Evolutionary conservation across 2,888 invertebrate genomes (phyloP), one percentile per base, ranked within the genome.

Genomic region (Nipponacmea schrenckii): DNA sequence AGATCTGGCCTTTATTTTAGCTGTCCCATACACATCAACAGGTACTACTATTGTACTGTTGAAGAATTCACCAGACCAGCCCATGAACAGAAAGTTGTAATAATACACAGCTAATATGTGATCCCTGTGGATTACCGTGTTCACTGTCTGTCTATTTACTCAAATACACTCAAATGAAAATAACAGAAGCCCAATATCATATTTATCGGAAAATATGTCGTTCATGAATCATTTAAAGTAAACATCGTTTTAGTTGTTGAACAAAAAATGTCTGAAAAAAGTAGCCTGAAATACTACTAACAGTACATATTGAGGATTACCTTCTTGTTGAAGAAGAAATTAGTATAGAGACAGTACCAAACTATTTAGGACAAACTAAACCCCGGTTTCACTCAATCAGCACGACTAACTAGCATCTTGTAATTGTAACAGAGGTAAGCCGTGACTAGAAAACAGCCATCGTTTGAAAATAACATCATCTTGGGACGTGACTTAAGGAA

Each of bases 331-430:
- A 24, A 24, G 56, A 24, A 24, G 56, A 24, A 20, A 24, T 56
- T 56, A 56, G 56, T 24, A 14, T 20, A 24, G 56, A 56, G 56
- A 56, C 56, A 24, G 56, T 56, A 56, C 56, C 56, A 56, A 56
- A 56, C 24, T 56, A 24, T 56, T 56, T 56, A 24, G 56, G 20
- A 24, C 56, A 24, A 56, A 10, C 56, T 56, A 56, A 56, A 56
- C 56, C 56, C 56, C 20, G 20, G 20, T 24, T 56, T 56, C 24
- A 56, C 12, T 24, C 24, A 24, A 24, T 56, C 20, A 56, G 56
- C 56, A 56, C 56, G 56, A 56, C 24, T 12, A 56, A 56, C 56
- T 20, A 56, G 56, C 56, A 56, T 24, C 56, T 24, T 24, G 56
- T 24, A 20, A 56, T 56, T 56, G 56, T 56, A 24, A 24, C 10